Conservation (phyloP, 2,113 vertebrate genomes). For the Amblyopsis rosae region DNA sequence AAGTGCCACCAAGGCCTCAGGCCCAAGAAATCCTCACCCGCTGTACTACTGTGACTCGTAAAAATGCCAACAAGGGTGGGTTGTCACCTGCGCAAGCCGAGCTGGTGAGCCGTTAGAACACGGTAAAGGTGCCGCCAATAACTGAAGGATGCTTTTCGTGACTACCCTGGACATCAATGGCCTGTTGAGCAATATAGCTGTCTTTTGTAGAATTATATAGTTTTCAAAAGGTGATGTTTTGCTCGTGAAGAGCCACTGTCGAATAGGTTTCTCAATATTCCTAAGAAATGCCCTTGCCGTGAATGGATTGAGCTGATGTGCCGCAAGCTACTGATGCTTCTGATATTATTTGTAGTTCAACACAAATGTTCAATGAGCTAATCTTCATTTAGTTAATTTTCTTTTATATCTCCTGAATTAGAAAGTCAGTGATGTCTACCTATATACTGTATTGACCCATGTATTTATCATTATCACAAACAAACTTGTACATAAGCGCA, state of each 20-base stretch:
- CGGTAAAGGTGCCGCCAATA: not conserved
- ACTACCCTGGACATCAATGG: not conserved
- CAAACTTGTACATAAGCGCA: not conserved
- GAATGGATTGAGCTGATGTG: no score
- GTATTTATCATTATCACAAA: no score
- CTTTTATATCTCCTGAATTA: no score
- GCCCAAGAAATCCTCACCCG: constrained; percentile 77
- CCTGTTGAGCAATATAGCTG: not conserved
- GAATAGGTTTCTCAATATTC: no score
- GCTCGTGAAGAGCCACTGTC: no score
- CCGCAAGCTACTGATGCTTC: not conserved
- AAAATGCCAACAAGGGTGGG: constrained; percentile 46
- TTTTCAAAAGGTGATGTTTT: not conserved
- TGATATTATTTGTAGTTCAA: not conserved
- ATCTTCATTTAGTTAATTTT: no score
- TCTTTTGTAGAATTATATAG: not conserved
- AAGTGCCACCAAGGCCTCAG: constrained; percentile 77
- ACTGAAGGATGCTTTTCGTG: no score
- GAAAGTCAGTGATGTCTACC: not conserved
- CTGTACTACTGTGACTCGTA: constrained; percentile 83
- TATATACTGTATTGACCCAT: no score
- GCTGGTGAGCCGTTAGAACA: constrained; percentile 35
- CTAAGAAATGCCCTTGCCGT: no score
- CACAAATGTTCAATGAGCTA: not conserved
- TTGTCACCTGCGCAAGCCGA: constrained; percentile 12